Conservation (phyloP, 2,888 invertebrate species). For the Xestia xanthographa region DNA sequence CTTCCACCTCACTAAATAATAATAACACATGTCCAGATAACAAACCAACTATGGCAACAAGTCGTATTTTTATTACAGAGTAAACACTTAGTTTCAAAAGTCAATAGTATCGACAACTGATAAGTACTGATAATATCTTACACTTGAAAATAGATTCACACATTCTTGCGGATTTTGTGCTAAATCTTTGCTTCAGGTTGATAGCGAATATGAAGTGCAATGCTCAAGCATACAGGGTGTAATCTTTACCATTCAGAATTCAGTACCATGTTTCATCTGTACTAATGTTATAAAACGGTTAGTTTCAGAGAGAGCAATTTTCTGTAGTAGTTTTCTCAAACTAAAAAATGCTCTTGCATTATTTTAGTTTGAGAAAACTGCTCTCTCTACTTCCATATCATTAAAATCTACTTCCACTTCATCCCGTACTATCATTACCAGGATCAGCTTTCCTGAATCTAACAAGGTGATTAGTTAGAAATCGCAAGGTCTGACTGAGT, state of each 20-base stretch:
- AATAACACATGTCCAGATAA: constrained; percentile 15
- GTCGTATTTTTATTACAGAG: constrained; percentile 34
- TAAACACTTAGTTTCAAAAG: constrained; percentile 27
- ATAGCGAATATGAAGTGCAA: background rate
- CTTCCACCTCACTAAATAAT: background rate
- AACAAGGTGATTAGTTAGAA: background rate
- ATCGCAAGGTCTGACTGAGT: background rate
- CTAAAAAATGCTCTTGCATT: no score
- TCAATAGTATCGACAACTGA: constrained; percentile 29
- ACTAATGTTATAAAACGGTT: background rate
- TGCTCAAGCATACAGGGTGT: background rate
- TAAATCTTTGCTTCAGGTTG: background rate
- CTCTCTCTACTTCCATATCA: no score
- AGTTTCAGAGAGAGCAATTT: no score
- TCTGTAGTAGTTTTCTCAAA: no score
- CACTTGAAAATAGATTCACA: constrained; percentile 49
- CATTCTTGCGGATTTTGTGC: constrained; percentile 1
- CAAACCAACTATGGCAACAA: background rate
- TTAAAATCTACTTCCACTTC: background rate
- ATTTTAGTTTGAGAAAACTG: no score
- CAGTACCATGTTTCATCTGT: background rate
- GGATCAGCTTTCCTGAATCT: background rate
- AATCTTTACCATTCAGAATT: background rate
- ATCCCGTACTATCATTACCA: background rate
- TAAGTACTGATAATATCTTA: constrained; percentile 39